Evolutionary conservation across 1,140 invertebrate genomes (phyloP).

Genomic region (Tetramorium alpestre): DNA sequence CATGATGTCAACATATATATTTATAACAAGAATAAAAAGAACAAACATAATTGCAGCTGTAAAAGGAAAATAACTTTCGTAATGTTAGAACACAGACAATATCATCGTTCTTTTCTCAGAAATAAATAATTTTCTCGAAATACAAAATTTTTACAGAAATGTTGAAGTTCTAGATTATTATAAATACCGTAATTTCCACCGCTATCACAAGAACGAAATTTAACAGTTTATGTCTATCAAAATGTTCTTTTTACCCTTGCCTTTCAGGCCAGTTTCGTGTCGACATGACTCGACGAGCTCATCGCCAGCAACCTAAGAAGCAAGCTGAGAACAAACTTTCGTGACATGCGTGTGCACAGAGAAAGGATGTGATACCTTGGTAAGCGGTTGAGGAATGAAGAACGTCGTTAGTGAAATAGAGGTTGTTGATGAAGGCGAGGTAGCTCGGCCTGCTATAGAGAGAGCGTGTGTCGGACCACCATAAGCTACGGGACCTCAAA

Average conservation of each 20-base stretch:
- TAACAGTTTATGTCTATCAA: slow-evolving; percentile 37
- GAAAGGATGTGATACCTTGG: slow-evolving; percentile 81
- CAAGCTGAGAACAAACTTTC: slow-evolving; percentile 45
- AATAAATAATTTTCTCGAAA: background rate
- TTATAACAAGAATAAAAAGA: slow-evolving; percentile 14
- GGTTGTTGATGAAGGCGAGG: slow-evolving; percentile 82
- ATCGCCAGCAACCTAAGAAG: background rate
- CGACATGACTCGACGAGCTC: slow-evolving; percentile 1
- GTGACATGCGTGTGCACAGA: slow-evolving; percentile 54
- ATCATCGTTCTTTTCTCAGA: background rate
- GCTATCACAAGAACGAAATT: slow-evolving; percentile 5
- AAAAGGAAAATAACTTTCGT: background rate
- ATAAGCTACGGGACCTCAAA: slow-evolving; percentile 82
- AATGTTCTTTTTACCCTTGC: slow-evolving; percentile 26
- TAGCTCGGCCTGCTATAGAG: slow-evolving; percentile 80
- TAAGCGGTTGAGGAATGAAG: slow-evolving; percentile 81
- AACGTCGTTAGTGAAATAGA: slow-evolving; percentile 84
- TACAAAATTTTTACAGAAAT: background rate
- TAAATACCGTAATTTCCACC: slow-evolving; percentile 15
- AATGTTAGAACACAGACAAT: background rate
- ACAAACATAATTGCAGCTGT: background rate
- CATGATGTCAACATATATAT: background rate
- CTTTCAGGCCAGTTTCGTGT: background rate
- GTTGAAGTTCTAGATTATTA: background rate
- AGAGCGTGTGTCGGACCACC: slow-evolving; percentile 80